Evolutionary conservation across 2,113 vertebrate genomes (phyloP), one percentile per base, ranked within the genome.

Genomic region (Phoenicopterus ruber): DNA sequence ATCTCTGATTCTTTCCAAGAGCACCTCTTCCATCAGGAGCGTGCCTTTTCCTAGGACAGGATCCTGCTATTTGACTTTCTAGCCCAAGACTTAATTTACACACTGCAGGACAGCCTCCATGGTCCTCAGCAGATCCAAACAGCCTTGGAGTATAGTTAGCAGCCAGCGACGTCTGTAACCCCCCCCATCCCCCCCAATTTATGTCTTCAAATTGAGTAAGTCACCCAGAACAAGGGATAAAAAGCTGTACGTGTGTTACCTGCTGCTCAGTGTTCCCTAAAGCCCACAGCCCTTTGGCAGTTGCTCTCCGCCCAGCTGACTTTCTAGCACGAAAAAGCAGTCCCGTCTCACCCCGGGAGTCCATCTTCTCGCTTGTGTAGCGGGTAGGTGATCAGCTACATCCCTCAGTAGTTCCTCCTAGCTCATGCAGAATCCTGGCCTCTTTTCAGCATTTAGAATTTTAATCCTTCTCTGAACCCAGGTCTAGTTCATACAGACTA

Each of bases 41-140:
- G 5, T 47, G 69, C 38, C 38, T 71, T 82, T 50, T 59, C 31
- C 44, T 28, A 11, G 32, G 28, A 52, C 25, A 47, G 29, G 31
- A 57, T 65, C 14, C 38, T 65, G 32, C 50, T 18, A 58, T 70
- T 65, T 76, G 25, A 40, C 47, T 57, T 73, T 38, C 42, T 59
- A 78, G 50, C 20, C 72, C 40, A 42, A 61, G n/a, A 20, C 12
- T 73, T 36, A 38, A 15, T 20, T 70, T 70, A 76, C 18, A 20
- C 10, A 9, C 15, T 0, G 0, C 49, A 29, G 18, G 36, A 29
- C n/a, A 38, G 42, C 9, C 62, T 62, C 40, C 32, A 10, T 11
- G 19, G 62, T 22, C 21, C 29, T 84, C 73, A 49, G 26, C 12
- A 42, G n/a, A 40, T 4, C 38, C 34, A 47, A 59, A 47, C 1